Conservation (phyloP, 1,140 invertebrate genomes). For the Drosophila kepulauana region DNA sequence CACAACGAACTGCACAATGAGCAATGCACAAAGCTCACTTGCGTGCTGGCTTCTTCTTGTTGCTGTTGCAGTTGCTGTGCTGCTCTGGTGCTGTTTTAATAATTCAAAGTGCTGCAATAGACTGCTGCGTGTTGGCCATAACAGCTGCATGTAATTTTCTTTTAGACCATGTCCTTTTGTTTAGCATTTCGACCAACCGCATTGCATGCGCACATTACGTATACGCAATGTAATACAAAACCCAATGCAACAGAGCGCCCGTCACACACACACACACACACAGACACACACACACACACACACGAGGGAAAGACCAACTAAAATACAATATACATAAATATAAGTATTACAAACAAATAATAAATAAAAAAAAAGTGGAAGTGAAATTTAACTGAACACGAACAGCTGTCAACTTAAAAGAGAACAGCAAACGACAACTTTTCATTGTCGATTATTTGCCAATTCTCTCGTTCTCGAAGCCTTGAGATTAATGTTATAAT, state of each 20-base stretch:
- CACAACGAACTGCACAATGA: conserved; percentile 15
- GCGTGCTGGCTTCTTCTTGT: conserved; percentile 6
- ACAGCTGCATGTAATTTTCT: conserved; percentile 49
- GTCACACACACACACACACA: not conserved
- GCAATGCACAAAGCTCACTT: conserved; percentile 36
- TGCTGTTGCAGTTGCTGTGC: conserved; percentile 10
- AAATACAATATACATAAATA: no score
- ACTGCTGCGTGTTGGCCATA: conserved; percentile 12
- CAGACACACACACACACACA: not conserved
- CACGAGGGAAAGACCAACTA: no score
- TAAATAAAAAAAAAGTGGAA: no score
- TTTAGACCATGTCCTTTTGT: conserved; percentile 57
- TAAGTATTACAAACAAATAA: no score
- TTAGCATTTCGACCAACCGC: conserved; percentile 40
- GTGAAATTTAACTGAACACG: no score
- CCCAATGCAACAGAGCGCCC: not conserved
- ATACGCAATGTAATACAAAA: conserved; percentile 29
- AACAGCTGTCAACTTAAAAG: no score
- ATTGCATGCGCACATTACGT: conserved; percentile 24
- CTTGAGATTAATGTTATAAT: no score
- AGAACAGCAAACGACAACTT: no score
- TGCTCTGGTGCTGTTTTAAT: conserved; percentile 71
- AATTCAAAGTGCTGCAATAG: conserved; percentile 72
- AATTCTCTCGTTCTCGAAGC: no score
- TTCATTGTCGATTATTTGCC: no score